Percentiles rank a stretch among this genome's conserved stretches.
Evolutionary conservation across 1,140 invertebrate genomes (phyloP).

Genomic region (Leptinotarsa undecemlineata): DNA sequence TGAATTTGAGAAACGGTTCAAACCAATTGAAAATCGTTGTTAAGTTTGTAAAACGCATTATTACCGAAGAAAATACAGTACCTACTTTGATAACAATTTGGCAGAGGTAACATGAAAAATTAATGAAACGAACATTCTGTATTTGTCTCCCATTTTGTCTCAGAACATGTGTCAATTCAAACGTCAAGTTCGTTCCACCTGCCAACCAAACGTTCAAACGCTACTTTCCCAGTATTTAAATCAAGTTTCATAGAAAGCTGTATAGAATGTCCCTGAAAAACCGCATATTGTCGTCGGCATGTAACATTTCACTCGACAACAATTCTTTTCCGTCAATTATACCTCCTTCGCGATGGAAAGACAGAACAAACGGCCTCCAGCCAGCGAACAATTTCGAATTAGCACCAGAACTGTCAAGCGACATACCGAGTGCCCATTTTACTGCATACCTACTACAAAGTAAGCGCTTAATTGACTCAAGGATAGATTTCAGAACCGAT

Average conservation of each 20-base stretch:
- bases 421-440: slow-evolving; percentile 17
- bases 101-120: too few species aligned
- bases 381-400: slow-evolving; percentile 12
- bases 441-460: slow-evolving; percentile 15
- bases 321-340: slow-evolving; percentile 3
- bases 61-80: too few species aligned
- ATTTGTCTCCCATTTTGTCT: too few species aligned
- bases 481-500: slow-evolving; percentile 12
- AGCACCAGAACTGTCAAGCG: slow-evolving; percentile 16
- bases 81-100: too few species aligned
- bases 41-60: too few species aligned
- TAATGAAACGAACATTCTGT: too few species aligned
- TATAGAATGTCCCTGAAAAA: not conserved
- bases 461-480: slow-evolving; percentile 22
- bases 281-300: not conserved
- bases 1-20: too few species aligned
- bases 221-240: not conserved
- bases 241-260: not conserved
- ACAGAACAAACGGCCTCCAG: slow-evolving; percentile 7
- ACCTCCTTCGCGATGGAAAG: not conserved
- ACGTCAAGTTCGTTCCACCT: too few species aligned
- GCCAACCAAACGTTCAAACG: too few species aligned
- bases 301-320: not conserved
- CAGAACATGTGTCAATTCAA: too few species aligned
- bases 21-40: too few species aligned